Conservation (phyloP, 2,797 vertebrate genomes). For the Coendou prehensilis region DNA sequence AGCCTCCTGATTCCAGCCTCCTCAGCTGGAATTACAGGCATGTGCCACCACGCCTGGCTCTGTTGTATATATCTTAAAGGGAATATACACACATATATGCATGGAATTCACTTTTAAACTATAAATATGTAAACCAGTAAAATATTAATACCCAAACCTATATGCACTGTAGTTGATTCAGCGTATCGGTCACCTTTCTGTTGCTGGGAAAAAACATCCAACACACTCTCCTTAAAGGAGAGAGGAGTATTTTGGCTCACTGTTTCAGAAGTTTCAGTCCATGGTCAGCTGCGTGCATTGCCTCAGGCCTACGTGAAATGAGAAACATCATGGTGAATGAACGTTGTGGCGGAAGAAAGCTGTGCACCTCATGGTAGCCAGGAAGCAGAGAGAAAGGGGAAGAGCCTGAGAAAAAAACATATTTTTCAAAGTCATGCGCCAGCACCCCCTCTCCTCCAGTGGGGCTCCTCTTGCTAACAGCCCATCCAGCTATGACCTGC, state of each 20-base stretch:
- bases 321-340: neutral
- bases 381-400: neutral
- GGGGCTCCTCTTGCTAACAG: neutral
- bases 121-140: neutral
- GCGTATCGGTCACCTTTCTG: neutral
- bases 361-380: neutral
- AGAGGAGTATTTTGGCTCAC: neutral
- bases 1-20: neutral
- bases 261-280: neutral
- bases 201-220: neutral
- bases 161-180: neutral
- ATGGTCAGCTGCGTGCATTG: neutral
- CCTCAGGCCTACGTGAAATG: neutral
- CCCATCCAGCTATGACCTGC: neutral
- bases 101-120: neutral
- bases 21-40: neutral
- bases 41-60: neutral
- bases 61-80: neutral
- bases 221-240: neutral
- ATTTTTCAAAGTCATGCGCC: neutral
- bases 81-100: neutral
- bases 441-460: neutral
- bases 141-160: neutral
- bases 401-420: neutral
- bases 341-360: neutral